These are phyloP conservation scores for Leuciscus waleckii DNA, from an alignment of 2,797 vertebrate genomes.

Conservation along the genomic window DNA sequence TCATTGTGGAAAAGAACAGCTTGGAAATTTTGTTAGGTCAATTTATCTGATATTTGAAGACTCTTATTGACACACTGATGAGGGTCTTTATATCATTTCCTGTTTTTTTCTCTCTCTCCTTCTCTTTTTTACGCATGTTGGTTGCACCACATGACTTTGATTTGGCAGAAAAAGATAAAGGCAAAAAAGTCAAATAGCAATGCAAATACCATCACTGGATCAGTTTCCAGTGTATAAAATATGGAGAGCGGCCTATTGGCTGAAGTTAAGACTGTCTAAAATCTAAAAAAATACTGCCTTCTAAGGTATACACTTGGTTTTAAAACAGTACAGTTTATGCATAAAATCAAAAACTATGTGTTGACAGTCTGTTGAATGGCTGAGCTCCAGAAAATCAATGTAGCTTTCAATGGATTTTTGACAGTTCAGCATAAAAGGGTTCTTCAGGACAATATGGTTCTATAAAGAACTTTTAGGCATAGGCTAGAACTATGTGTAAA, in stretches of 20 bases:
- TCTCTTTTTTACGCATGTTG: not conserved
- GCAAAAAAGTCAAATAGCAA: slow-evolving; percentile 6
- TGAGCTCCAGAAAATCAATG: not conserved
- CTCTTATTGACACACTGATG: not conserved
- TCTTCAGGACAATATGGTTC: not conserved
- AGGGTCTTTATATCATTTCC: not conserved
- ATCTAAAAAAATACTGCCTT: not conserved
- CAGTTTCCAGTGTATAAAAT: not conserved
- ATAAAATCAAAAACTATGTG: not conserved
- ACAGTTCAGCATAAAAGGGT: not conserved
- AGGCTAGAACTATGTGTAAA: not conserved
- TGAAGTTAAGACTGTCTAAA: not conserved
- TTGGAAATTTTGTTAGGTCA: no score
- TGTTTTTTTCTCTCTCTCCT: not conserved
- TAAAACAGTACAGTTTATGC: not conserved
- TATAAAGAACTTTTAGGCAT: not conserved
- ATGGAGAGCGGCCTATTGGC: not conserved
- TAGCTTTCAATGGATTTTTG: not conserved
- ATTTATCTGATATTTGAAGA: no score
- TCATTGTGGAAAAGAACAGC: not conserved
- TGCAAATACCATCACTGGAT: not conserved
- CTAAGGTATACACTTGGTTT: no score
- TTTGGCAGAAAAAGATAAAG: not conserved
- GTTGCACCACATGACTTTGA: not conserved
- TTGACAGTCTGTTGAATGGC: not conserved